phyloP scores from a whole-genome alignment of 2,113 vertebrate genomes.

The Leucoraja erinaceus region DNA sequence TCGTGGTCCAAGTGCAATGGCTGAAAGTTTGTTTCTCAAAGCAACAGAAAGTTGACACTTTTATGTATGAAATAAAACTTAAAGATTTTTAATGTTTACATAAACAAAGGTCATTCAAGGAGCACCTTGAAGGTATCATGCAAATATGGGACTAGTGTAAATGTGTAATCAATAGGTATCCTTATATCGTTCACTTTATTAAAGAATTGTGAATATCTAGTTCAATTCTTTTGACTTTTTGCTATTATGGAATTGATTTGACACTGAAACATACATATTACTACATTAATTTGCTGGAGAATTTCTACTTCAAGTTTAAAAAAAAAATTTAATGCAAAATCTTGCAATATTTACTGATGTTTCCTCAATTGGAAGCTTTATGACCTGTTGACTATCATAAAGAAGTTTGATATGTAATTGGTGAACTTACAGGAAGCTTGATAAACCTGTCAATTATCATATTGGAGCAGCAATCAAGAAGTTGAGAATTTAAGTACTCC shows the following conservation, averaged over 20 bases:
- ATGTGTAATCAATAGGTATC: background rate
- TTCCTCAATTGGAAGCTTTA: background rate
- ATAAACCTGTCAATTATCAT: background rate
- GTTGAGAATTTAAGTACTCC: too few relatives aligned
- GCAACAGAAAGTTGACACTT: conserved; percentile 49
- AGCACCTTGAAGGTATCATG: background rate
- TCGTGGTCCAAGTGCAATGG: conserved; percentile 56
- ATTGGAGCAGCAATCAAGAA: background rate
- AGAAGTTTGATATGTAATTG: too few relatives aligned
- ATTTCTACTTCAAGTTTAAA: background rate
- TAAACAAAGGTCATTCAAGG: background rate
- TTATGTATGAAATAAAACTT: conserved; percentile 45
- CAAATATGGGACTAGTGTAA: background rate
- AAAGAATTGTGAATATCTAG: background rate
- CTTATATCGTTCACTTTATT: background rate
- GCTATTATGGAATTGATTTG: background rate
- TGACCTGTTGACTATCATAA: too few relatives aligned
- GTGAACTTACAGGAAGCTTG: too few relatives aligned
- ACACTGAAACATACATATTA: background rate
- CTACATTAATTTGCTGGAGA: background rate
- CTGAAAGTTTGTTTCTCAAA: conserved; percentile 61
- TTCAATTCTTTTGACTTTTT: background rate
- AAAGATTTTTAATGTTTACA: background rate
- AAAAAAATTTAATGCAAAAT: background rate
- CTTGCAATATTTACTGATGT: background rate